A percentile compares a stretch with the other conserved stretches of the same genome.
phyloP scores from a whole-genome alignment of 2,888 invertebrate species.

The Lysandra coridon region DNA sequence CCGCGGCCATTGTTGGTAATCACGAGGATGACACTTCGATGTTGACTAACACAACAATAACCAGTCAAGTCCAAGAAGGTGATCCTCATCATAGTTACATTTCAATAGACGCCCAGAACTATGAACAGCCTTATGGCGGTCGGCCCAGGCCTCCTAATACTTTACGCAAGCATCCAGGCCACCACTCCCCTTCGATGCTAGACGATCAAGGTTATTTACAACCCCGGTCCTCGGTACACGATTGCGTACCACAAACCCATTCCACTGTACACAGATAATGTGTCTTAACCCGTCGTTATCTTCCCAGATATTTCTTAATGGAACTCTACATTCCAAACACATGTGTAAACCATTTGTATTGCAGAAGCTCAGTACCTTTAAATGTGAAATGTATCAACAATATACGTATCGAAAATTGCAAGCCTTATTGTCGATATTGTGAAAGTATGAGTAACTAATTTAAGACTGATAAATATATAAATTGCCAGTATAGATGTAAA shows the following conservation, averaged over 20 bases:
- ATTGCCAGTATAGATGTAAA: conserved; percentile 69
- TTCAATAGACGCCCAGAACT: conserved; percentile 82
- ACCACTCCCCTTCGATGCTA: conserved; percentile 71
- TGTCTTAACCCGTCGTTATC: conserved; percentile 62
- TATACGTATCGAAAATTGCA: conserved; percentile 55
- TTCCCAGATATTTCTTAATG: conserved; percentile 70
- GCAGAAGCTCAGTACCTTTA: conserved; percentile 58
- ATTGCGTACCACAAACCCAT: conserved; percentile 76
- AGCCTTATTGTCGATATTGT: conserved; percentile 51
- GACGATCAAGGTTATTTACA: conserved; percentile 79
- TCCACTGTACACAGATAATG: conserved; percentile 71
- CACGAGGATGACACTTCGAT: conserved; percentile 82
- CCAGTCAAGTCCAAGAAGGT: conserved; percentile 83
- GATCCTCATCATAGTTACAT: conserved; percentile 85
- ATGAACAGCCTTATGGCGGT: conserved; percentile 74
- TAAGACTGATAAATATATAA: conserved; percentile 72
- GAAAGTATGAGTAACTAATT: conserved; percentile 47
- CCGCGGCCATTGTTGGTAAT: conserved; percentile 73
- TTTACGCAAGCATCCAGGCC: conserved; percentile 69
- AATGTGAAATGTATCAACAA: conserved; percentile 64
- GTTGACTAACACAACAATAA: conserved; percentile 82
- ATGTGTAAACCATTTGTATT: conserved; percentile 73
- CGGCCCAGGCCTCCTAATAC: conserved; percentile 72
- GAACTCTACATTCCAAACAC: conserved; percentile 75
- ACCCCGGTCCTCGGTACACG: conserved; percentile 75